Conservation (phyloP, 2,113 vertebrate species). For the Percina caprodes region DNA sequence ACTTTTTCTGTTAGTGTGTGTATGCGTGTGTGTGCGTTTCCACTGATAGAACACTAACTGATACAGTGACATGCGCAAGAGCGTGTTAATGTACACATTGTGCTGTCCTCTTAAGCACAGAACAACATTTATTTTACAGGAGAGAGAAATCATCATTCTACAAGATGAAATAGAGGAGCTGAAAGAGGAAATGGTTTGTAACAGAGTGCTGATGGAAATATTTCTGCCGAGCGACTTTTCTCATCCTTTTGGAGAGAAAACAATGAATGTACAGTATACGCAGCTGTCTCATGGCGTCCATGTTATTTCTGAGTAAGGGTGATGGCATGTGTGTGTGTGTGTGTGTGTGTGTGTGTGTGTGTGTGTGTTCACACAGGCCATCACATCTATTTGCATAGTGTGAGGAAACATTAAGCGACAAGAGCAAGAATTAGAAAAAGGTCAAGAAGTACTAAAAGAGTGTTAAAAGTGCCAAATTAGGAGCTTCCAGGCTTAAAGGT, state of each 20-base stretch:
- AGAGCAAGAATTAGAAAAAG: not conserved
- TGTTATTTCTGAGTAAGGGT: not conserved
- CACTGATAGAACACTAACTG: constrained; percentile 11
- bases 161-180: not conserved
- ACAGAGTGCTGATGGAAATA: constrained; percentile 3
- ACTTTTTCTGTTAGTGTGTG: not conserved
- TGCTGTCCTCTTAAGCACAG: not conserved
- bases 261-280: not conserved
- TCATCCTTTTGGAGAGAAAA: constrained; percentile 6
- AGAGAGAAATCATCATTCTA: constrained; percentile 14
- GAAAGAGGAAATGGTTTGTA: not conserved
- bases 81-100: constrained; percentile 5
- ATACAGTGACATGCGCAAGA: constrained; percentile 18
- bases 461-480: not conserved
- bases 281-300: not conserved
- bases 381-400: not conserved
- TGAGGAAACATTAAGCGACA: not conserved
- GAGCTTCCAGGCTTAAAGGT: not conserved
- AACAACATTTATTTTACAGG: constrained; percentile 19
- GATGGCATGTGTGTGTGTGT: not conserved
- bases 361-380: not conserved
- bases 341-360: not conserved
- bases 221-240: not conserved
- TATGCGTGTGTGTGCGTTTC: not conserved
- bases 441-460: not conserved